Conservation (phyloP, 2,113 vertebrate species). For the Prochilodus magdalenae region DNA sequence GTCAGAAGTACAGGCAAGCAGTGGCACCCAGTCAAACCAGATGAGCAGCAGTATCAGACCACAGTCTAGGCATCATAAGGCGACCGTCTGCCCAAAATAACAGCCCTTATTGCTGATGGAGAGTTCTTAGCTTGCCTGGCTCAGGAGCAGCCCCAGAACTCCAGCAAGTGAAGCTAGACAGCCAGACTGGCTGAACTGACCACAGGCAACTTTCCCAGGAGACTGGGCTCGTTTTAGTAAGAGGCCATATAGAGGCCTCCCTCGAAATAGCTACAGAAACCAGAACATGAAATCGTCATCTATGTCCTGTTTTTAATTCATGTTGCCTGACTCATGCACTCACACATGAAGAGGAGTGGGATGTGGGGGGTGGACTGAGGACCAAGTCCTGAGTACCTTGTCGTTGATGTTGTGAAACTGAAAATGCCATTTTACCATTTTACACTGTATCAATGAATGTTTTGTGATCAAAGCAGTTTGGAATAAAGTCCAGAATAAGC, state of each 20-base stretch:
- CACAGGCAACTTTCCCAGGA: constrained; percentile 5
- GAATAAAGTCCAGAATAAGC: too few relatives aligned
- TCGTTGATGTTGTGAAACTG: neutral
- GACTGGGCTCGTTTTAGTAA: constrained; percentile 42
- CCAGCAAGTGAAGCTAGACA: neutral
- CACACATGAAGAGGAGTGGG: neutral
- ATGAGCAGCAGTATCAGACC: too few relatives aligned
- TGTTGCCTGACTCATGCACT: constrained; percentile 39
- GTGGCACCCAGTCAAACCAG: too few relatives aligned
- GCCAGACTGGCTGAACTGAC: neutral
- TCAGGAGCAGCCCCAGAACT: neutral
- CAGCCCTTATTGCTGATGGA: neutral
- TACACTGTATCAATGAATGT: too few relatives aligned
- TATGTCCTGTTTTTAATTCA: constrained; percentile 31
- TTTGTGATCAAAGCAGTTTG: too few relatives aligned
- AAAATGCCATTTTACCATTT: too few relatives aligned
- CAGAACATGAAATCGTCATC: constrained; percentile 47
- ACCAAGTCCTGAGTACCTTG: neutral
- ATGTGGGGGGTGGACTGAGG: neutral
- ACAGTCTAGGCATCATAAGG: neutral
- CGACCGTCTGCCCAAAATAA: neutral
- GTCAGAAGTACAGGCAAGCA: too few relatives aligned
- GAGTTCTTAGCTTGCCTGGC: constrained; percentile 5
- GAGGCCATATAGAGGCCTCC: neutral
- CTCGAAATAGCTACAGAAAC: constrained; percentile 45